These are phyloP conservation scores for Lordiphosa collinella DNA, from an alignment of 1,140 invertebrate genomes.

Conservation along the genomic window DNA sequence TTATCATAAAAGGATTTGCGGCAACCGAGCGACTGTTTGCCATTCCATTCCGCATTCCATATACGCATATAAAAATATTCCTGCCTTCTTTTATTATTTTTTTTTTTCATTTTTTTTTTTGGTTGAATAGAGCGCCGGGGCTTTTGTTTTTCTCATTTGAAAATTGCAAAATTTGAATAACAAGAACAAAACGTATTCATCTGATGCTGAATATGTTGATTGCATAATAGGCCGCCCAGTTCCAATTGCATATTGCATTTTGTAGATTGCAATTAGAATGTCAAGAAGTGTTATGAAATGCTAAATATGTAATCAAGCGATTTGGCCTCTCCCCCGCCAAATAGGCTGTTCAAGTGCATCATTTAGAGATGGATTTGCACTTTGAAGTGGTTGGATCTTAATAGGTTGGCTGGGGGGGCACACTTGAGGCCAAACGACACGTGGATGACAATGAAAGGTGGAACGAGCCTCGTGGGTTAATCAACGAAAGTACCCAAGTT, in stretches of 20 bases:
- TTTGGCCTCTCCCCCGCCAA: not conserved
- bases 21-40: slow-evolving; percentile 32
- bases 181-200: slow-evolving; percentile 38
- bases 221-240: slow-evolving; percentile 58
- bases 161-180: slow-evolving; percentile 78
- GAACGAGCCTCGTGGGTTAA: no score
- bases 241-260: slow-evolving; percentile 14
- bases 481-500: no score
- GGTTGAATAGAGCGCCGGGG: slow-evolving; percentile 54
- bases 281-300: slow-evolving; percentile 51
- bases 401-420: no score
- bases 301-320: slow-evolving; percentile 76
- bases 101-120: slow-evolving; percentile 13
- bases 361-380: slow-evolving; percentile 33
- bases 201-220: slow-evolving; percentile 40
- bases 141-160: slow-evolving; percentile 63
- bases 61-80: not conserved
- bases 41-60: slow-evolving; percentile 21
- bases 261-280: slow-evolving; percentile 61
- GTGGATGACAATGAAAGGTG: not conserved
- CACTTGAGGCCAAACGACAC: slow-evolving; percentile 33
- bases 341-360: slow-evolving; percentile 3
- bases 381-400: slow-evolving; percentile 5
- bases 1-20: slow-evolving; percentile 78
- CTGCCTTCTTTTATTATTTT: slow-evolving; percentile 12